These are phyloP conservation scores for Protomyctophum bolini DNA, from an alignment of 2,113 vertebrate genomes.

Conservation along the genomic window DNA sequence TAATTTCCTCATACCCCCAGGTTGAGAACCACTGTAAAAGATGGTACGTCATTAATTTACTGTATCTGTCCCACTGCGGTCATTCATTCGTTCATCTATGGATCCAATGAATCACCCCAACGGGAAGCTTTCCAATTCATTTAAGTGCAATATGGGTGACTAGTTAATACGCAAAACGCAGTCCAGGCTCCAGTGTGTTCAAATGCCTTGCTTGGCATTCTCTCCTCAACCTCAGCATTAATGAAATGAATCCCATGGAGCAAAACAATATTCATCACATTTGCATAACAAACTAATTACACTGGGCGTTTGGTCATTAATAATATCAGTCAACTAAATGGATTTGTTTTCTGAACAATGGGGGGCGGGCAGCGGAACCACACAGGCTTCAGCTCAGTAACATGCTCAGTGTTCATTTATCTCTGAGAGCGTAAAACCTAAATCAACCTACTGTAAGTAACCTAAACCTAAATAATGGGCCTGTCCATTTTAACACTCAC, in stretches of 20 bases:
- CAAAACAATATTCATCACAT: conserved; percentile 49
- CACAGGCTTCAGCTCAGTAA: conserved; percentile 12
- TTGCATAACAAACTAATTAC: conserved; percentile 65
- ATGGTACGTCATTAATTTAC: too few species aligned
- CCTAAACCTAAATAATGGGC: too few species aligned
- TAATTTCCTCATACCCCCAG: too few species aligned
- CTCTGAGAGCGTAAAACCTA: too few species aligned
- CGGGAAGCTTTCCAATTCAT: neutral
- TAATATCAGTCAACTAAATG: conserved; percentile 67
- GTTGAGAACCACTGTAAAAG: too few species aligned
- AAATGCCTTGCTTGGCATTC: conserved; percentile 42
- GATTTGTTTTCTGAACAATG: conserved; percentile 51
- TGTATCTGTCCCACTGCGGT: too few species aligned
- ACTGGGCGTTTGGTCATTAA: conserved; percentile 56
- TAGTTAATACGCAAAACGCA: conserved; percentile 39
- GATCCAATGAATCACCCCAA: neutral
- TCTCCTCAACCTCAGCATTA: conserved; percentile 43
- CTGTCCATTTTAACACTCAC: too few species aligned
- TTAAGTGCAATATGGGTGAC: conserved; percentile 39
- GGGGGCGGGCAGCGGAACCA: conserved; percentile 38
- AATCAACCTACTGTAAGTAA: too few species aligned
- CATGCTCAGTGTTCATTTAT: too few species aligned
- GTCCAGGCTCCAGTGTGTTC: conserved; percentile 28
- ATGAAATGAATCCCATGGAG: conserved; percentile 50
- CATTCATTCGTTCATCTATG: neutral